Evolutionary conservation across 2,888 invertebrate genomes (phyloP).

Genomic region (Dione vanillae): DNA sequence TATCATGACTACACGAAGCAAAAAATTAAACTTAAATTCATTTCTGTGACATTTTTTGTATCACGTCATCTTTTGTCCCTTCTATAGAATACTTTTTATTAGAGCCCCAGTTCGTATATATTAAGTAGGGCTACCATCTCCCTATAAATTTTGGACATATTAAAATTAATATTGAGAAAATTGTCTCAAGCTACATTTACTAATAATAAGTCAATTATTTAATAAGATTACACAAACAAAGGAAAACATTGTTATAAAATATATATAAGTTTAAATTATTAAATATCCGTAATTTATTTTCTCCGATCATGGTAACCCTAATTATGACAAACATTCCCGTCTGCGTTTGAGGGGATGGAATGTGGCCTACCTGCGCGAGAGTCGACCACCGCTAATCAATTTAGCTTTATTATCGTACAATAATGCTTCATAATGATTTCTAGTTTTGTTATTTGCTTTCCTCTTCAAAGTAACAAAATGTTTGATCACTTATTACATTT

Average conservation of each 20-base stretch:
- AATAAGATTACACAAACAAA: neutral
- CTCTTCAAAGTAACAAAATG: conserved; percentile 47
- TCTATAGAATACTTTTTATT: conserved; percentile 58
- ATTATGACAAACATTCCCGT: conserved; percentile 70
- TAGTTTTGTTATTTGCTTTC: conserved; percentile 74
- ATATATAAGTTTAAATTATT: neutral
- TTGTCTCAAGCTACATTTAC: neutral
- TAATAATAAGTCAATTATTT: neutral
- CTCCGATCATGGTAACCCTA: conserved; percentile 6
- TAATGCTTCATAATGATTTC: conserved; percentile 78
- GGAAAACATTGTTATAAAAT: no score
- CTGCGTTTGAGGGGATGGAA: conserved; percentile 61
- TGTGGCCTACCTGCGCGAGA: conserved; percentile 81
- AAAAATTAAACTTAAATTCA: conserved; percentile 35
- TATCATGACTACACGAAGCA: conserved; percentile 26
- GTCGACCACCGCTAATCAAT: conserved; percentile 79
- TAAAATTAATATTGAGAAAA: neutral
- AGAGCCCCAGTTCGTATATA: conserved; percentile 54
- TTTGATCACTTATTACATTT: conserved; percentile 5
- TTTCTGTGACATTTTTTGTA: conserved; percentile 42
- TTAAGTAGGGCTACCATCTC: conserved; percentile 24
- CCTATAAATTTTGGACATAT: neutral
- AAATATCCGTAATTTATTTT: neutral
- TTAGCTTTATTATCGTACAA: conserved; percentile 82
- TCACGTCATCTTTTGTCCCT: conserved; percentile 44